Percentiles rank a stretch among this genome's conserved stretches.
Evolutionary conservation across 1,140 invertebrate genomes (phyloP).

Genomic region (Drosophila sechellia): DNA sequence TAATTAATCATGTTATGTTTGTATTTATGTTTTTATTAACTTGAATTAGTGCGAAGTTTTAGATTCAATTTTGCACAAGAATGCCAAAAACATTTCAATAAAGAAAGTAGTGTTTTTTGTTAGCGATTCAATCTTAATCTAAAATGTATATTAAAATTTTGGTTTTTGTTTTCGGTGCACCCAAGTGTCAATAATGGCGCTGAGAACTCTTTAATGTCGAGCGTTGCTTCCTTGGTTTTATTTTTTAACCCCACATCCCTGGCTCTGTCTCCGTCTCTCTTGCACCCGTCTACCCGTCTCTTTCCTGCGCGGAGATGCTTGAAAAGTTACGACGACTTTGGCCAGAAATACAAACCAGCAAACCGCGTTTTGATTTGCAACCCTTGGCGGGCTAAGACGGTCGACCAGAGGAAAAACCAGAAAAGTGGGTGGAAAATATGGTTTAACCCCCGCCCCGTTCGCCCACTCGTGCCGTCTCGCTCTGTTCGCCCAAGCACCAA

Average conservation of each 20-base stretch:
- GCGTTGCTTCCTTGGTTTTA: conserved; percentile 7
- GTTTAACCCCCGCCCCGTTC: conserved; percentile 42
- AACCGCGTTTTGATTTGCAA: conserved; percentile 83
- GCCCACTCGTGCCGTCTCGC: conserved; percentile 6
- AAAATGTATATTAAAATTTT: too few relatives aligned
- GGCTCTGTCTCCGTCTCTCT: conserved; percentile 3
- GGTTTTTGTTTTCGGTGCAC: conserved; percentile 23
- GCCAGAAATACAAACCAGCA: conserved; percentile 83
- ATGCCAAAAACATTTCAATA: too few relatives aligned
- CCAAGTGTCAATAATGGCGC: conserved; percentile 80
- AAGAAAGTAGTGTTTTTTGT: too few relatives aligned
- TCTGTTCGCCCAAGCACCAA: conserved; percentile 1
- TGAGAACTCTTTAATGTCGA: conserved; percentile 69
- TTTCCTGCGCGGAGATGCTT: conserved; percentile 30
- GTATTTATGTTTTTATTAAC: too few relatives aligned
- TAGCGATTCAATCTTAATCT: too few relatives aligned
- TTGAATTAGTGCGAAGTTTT: too few relatives aligned
- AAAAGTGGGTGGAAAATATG: conserved; percentile 80
- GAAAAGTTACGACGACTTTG: conserved; percentile 80
- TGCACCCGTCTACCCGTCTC: conserved; percentile 10
- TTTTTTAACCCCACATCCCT: not conserved
- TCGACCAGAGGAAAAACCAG: conserved; percentile 66
- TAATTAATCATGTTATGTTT: too few relatives aligned
- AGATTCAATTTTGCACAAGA: too few relatives aligned
- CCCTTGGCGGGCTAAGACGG: conserved; percentile 76